Base-by-base conservation (phyloP, 2,113 vertebrate genomes). In the Cyrtonyx montezumae region DNA sequence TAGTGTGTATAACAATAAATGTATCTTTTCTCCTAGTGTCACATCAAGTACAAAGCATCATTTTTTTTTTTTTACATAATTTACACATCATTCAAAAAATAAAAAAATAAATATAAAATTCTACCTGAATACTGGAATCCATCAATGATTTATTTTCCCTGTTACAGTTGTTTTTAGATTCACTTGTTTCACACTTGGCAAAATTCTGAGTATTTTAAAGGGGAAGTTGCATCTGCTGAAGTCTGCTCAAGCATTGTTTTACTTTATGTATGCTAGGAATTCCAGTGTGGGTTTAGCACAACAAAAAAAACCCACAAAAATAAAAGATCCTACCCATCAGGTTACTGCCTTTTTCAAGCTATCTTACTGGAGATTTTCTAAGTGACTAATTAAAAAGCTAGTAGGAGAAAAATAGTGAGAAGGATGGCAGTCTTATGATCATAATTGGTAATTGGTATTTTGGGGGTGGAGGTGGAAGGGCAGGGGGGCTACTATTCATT, bases 191-290 rank as follows among this genome's bases (percentile, higher is more conserved):
- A 61, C 18, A 56, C 28, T 53, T 4, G 1, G 40, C 36, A 84
- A 55, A 82, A 92, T 93, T 67, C 11, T 73, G 67, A 67, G 13
- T 28, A 53, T 85, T 92, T 92, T 69, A 82, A 79, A 77, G 49
- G 34, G 19, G 32, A 76, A 67, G n/a, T 11, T 45, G 9, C 30
- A 49, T 28, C 36, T 81, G 40, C 34, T 79, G 28, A 70, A 77
- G 17, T 32, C 34, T 81, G 40, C 36, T 77, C 32, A 63, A 67
- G 13, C 28, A 43, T 51, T 89, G 4, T 34, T 96, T 74, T 51
- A 5, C 16, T 46, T 85, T 70, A 21, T 62, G 42, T 61, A 51
- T 59, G 56, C 8, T 63, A 63, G 40, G 26, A 91, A 85, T 89
- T 91, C n/a, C 82, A 87, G 89, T 8, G 0, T 6, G 28, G 14